Evolutionary conservation across 2,113 vertebrate genomes (phyloP).

Genomic region (Campylomormyrus numenius): DNA sequence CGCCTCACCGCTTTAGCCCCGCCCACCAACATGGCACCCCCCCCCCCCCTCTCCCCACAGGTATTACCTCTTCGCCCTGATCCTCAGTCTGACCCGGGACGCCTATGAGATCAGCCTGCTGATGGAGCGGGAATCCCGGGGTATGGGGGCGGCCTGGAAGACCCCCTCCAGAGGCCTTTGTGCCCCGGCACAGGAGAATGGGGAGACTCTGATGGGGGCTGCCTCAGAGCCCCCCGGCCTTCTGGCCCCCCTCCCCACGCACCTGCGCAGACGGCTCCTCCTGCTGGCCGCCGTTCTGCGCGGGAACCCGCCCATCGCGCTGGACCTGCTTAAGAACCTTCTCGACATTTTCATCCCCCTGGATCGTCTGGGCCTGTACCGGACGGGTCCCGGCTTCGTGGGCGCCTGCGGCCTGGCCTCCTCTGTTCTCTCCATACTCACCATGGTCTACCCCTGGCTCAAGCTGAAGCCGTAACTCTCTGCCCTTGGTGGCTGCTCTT

Average conservation of each 20-base stretch:
- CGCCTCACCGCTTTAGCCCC: neutral
- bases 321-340: constrained; percentile 77
- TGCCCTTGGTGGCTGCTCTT: too few species aligned
- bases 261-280: constrained; percentile 53
- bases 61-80: constrained; percentile 83
- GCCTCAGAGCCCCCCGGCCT: neutral
- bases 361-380: constrained; percentile 76
- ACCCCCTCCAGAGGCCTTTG: constrained; percentile 3
- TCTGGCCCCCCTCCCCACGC: constrained; percentile 28
- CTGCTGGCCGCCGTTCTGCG: constrained; percentile 63
- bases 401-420: constrained; percentile 80
- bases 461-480: constrained; percentile 78
- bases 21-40: neutral
- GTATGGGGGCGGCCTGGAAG: constrained; percentile 22
- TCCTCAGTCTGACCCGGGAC: constrained; percentile 82
- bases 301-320: constrained; percentile 73
- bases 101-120: constrained; percentile 75
- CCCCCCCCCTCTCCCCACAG: constrained; percentile 41
- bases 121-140: constrained; percentile 60
- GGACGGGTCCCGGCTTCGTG: constrained; percentile 64
- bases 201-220: constrained; percentile 15
- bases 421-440: constrained; percentile 78
- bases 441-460: constrained; percentile 82
- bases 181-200: constrained; percentile 26
- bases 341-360: constrained; percentile 85